phyloP scores from a whole-genome alignment of 2,797 vertebrate species.

The Phalloptychus januarius region DNA sequence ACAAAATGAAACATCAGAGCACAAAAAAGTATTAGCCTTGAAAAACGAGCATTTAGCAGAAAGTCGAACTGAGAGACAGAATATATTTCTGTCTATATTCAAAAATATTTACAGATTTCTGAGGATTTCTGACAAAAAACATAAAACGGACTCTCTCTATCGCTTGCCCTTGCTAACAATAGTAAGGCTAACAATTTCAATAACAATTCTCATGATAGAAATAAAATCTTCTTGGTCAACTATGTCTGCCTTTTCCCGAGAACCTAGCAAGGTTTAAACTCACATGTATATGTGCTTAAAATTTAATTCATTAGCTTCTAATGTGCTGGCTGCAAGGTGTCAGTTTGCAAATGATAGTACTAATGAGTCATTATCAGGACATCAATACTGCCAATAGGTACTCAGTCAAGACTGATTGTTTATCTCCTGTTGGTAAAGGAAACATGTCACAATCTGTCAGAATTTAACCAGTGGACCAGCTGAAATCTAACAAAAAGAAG shows the following conservation, averaged over 20 bases:
- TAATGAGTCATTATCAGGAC: constrained; percentile 55
- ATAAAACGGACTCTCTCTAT: no score
- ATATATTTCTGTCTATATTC: background rate
- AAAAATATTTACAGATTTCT: background rate
- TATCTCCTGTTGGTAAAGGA: constrained; percentile 40
- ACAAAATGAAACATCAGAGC: background rate
- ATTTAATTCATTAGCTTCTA: background rate
- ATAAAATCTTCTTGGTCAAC: background rate
- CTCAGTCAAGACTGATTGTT: constrained; percentile 32
- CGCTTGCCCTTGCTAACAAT: background rate
- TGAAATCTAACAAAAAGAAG: background rate
- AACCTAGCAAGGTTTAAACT: background rate
- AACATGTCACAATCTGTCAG: constrained; percentile 7
- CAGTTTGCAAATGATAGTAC: constrained; percentile 45
- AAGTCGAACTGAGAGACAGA: background rate
- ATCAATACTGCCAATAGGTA: constrained; percentile 53
- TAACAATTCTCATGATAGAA: background rate
- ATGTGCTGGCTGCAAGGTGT: background rate
- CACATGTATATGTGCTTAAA: background rate
- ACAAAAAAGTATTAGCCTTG: background rate
- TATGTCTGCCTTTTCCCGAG: background rate
- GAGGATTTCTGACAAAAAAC: background rate
- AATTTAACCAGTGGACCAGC: background rate
- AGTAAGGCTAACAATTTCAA: background rate
- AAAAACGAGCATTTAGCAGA: background rate